Evolutionary conservation across 2,113 vertebrate species (phyloP), one percentile per base, ranked within the genome.

Genomic region (Gnathonemus longibarbis): DNA sequence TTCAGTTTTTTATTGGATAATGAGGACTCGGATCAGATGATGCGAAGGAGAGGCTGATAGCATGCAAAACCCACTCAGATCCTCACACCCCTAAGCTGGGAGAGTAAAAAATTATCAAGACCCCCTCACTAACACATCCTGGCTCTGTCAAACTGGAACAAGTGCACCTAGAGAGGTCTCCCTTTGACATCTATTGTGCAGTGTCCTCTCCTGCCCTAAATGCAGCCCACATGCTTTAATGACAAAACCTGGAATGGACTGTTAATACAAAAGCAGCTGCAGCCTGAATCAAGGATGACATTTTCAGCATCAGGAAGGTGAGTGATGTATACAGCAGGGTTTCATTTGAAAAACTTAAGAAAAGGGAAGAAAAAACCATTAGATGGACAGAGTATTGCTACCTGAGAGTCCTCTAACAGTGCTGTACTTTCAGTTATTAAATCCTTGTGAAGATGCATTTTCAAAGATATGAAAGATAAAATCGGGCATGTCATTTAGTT

Each of bases 271-370:
- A 89, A 74, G 27, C 84, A 42, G 83, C 49, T 62, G 83, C 27
- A 21, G 10, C 39, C 90, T 87, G 84, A 89, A 88, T 89, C 39
- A 48, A 31, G 39, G 10, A 80, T 91, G 91, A 91, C 91, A 91
- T 92, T 92, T 92, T 88, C 89, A 58, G 70, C 91, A 91, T 92
- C 92, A 92, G 91, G 92, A 77, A 90, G 88, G 88, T 80, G 87
- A 90, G 90, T 90, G 90, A 92, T 90, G 90, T 91, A 49, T 91
- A 90, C 56, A 85, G 88, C 48, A 80, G 74, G 89, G 42, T 86
- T 27, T 77, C 27, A 80, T 24, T 74, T 52, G 45, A 52, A 89
- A 58, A 89, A 35, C 46, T 89, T 77, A 17, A 24, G 27, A 58
- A n/a, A 62, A 10, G 24, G 7, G 52, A 21, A 21, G 7, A 27